Evolutionary conservation across 92 coral and sea anemone species (phyloP).

Genomic region (Palythoa heliodiscus): DNA sequence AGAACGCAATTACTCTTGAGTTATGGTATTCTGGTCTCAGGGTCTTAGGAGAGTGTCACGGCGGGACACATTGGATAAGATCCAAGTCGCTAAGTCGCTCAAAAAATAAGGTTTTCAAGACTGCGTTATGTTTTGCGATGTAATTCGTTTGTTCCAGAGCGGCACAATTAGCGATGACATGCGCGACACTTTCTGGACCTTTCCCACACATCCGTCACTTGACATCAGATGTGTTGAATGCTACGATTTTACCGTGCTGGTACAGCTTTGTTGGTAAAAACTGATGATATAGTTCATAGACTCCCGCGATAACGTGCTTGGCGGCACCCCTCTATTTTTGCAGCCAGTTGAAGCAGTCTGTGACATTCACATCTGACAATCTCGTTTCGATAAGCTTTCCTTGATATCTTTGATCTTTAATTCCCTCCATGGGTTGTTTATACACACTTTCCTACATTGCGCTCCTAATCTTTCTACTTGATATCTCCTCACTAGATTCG

Average conservation of each 20-base stretch:
- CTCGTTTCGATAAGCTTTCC: constrained; percentile 1
- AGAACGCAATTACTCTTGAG: background rate
- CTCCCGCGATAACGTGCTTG: background rate
- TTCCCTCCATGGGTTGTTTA: background rate
- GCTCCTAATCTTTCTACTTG: too few species aligned
- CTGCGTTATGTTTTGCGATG: background rate
- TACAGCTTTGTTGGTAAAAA: constrained; percentile 9
- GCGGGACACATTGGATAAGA: background rate
- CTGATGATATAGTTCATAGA: constrained; percentile 6
- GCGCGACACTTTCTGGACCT: constrained; percentile 22
- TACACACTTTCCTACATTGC: background rate
- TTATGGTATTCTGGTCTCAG: background rate
- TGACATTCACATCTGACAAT: background rate
- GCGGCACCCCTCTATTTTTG: too few species aligned
- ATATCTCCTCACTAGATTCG: background rate
- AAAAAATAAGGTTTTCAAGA: too few species aligned
- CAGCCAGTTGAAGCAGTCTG: too few species aligned
- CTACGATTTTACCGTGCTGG: background rate
- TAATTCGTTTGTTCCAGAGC: constrained; percentile 17
- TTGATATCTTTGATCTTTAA: constrained; percentile 9
- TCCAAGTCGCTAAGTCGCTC: background rate
- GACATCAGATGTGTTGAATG: constrained; percentile 12
- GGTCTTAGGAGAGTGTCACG: background rate
- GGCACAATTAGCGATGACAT: constrained; percentile 18
- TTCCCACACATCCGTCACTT: constrained; percentile 13